Conservation (phyloP, 1,140 invertebrate species). For the Penaeus indicus region DNA sequence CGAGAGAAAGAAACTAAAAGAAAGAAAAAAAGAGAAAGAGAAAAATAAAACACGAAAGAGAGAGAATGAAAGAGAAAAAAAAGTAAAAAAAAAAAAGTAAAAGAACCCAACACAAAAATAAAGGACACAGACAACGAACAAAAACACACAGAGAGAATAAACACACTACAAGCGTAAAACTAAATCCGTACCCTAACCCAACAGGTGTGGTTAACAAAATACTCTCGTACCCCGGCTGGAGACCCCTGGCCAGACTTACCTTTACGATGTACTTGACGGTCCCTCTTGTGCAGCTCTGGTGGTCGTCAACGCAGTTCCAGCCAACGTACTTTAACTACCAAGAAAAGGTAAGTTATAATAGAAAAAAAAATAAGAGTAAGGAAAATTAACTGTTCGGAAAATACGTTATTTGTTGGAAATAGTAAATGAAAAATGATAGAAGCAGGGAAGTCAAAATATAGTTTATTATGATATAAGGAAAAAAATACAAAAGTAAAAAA, state of each 20-base stretch:
- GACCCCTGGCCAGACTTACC: slow-evolving; percentile 34
- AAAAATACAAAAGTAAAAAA: too few relatives aligned
- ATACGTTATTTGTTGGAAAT: too few relatives aligned
- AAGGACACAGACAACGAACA: neutral
- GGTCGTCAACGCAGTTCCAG: slow-evolving; percentile 11
- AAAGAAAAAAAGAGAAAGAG: too few relatives aligned
- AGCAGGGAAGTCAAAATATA: too few relatives aligned
- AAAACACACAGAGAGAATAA: neutral
- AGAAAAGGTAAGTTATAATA: slow-evolving; percentile 16
- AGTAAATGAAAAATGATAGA: too few relatives aligned
- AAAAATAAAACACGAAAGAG: too few relatives aligned
- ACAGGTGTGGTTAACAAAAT: slow-evolving; percentile 13
- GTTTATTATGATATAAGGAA: too few relatives aligned
- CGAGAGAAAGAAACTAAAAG: too few relatives aligned
- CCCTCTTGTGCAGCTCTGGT: slow-evolving; percentile 43
- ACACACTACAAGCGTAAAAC: neutral
- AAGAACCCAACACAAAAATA: too few relatives aligned
- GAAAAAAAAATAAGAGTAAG: neutral
- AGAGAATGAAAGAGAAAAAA: too few relatives aligned
- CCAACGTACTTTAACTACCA: slow-evolving; percentile 39
- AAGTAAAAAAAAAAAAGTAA: too few relatives aligned
- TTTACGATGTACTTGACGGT: slow-evolving; percentile 43
- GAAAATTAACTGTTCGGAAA: too few relatives aligned
- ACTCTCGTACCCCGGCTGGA: slow-evolving; percentile 38
- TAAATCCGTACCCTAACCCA: neutral